These are phyloP conservation scores for Podiceps cristatus DNA, from an alignment of 2,113 vertebrate genomes.

Conservation along the genomic window DNA sequence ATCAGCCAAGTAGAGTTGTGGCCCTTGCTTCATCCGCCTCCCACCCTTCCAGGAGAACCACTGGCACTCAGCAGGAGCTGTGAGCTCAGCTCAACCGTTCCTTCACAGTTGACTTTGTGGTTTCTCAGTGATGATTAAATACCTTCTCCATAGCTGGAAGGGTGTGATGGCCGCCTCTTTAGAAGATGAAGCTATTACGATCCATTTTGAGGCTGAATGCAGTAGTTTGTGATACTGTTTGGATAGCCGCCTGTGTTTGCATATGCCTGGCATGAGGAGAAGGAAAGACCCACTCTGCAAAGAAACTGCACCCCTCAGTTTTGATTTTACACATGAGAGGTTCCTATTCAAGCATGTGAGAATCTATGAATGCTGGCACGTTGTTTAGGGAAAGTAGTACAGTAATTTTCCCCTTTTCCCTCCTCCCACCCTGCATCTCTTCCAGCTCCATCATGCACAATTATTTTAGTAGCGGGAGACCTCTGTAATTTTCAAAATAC, in stretches of 20 bases:
- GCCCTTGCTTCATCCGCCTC: not conserved
- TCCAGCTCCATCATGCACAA: not conserved
- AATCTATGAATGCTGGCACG: not conserved
- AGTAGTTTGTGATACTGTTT: not conserved
- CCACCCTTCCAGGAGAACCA: not conserved
- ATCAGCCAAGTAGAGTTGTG: too few species aligned
- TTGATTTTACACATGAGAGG: slow-evolving; percentile 56
- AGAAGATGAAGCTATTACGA: not conserved
- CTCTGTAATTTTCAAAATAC: not conserved
- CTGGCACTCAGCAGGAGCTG: rapidly evolving
- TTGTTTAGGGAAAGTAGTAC: not conserved
- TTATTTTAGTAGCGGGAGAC: not conserved
- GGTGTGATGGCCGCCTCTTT: not conserved
- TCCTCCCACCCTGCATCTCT: not conserved
- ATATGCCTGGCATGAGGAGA: slow-evolving; percentile 6
- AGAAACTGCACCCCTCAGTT: not conserved
- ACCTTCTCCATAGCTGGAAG: not conserved
- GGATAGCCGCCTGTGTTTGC: not conserved
- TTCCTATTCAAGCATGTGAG: slow-evolving; percentile 25
- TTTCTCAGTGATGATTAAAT: not conserved
- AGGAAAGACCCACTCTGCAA: not conserved
- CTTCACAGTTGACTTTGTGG: not conserved
- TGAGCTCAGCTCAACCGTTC: not conserved
- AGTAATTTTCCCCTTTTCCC: not conserved
- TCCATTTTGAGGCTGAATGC: not conserved